A percentile compares a stretch with the other conserved stretches of the same genome.
These are phyloP conservation scores for Manduca sexta DNA, from an alignment of 1,140 invertebrate species.

Conservation along the genomic window DNA sequence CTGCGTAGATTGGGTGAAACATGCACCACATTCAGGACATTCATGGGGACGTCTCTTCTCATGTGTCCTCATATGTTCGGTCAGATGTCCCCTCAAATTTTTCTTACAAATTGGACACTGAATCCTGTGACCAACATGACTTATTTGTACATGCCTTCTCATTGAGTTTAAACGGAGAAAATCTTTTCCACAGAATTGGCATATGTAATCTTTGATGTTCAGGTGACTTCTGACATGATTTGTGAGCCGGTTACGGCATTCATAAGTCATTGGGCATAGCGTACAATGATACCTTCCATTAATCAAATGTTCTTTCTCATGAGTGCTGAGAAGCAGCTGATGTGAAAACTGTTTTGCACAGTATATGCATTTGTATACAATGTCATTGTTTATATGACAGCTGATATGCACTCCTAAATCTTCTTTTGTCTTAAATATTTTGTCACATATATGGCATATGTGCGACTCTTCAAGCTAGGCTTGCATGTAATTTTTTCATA, in stretches of 20 bases:
- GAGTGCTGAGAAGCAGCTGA: conserved; percentile 86
- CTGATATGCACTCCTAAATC: conserved; percentile 84
- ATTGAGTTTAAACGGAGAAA: conserved; percentile 83
- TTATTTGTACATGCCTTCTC: conserved; percentile 88
- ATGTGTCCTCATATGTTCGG: conserved; percentile 90
- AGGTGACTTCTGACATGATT: conserved; percentile 87
- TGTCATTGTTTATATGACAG: conserved; percentile 86
- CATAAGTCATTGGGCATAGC: conserved; percentile 86
- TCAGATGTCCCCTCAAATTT: conserved; percentile 88
- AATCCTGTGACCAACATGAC: conserved; percentile 86
- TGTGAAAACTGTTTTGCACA: conserved; percentile 89
- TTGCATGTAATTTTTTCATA: conserved; percentile 70
- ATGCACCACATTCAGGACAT: conserved; percentile 93
- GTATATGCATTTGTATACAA: conserved; percentile 88
- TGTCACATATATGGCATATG: conserved; percentile 80
- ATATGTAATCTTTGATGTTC: conserved; percentile 92
- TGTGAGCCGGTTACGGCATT: conserved; percentile 83
- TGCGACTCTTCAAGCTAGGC: conserved; percentile 60
- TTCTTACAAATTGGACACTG: conserved; percentile 92
- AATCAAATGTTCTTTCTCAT: conserved; percentile 90
- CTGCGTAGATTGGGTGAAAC: conserved; percentile 95
- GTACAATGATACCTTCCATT: conserved; percentile 83
- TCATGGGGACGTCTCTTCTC: conserved; percentile 89
- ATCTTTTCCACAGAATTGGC: conserved; percentile 88
- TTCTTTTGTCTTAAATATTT: conserved; percentile 83